Conservation (phyloP, 2,113 vertebrate genomes). For the Cryptotis parvus region DNA sequence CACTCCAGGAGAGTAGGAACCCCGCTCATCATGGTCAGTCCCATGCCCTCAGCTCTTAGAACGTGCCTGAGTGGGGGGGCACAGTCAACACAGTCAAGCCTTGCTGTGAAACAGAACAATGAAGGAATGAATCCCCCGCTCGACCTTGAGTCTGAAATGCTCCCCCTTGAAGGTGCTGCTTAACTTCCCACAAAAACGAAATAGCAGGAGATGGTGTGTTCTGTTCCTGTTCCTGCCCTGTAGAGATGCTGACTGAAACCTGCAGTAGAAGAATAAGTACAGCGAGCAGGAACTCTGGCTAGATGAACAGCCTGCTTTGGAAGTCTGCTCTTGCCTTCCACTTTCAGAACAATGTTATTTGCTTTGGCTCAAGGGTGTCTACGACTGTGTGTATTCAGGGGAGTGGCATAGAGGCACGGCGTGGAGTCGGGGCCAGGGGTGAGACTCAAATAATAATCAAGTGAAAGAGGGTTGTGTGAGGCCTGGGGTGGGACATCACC, state of each 20-base stretch:
- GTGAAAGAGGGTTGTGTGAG: slow-evolving; percentile 40
- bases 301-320: slow-evolving; percentile 67
- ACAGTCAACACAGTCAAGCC: not conserved
- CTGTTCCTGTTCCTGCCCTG: slow-evolving; percentile 52
- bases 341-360: slow-evolving; percentile 63
- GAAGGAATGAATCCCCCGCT: not conserved
- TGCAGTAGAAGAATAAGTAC: slow-evolving; percentile 8
- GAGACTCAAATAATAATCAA: slow-evolving; percentile 65
- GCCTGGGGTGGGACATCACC: slow-evolving; percentile 32
- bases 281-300: not conserved
- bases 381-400: slow-evolving; percentile 36
- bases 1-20: not conserved
- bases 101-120: not conserved
- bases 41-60: not conserved
- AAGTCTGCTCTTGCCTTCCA: slow-evolving; percentile 57
- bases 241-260: slow-evolving; percentile 62
- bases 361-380: slow-evolving; percentile 19
- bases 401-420: slow-evolving; percentile 35
- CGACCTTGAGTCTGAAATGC: slow-evolving; percentile 39
- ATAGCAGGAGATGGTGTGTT: slow-evolving; percentile 65
- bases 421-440: slow-evolving; percentile 55
- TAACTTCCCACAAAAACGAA: slow-evolving; percentile 26
- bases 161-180: slow-evolving; percentile 39
- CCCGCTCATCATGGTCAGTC: not conserved
- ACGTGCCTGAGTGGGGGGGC: not conserved